Conservation (phyloP, 2,113 vertebrate genomes). For the Octodon degus region DNA sequence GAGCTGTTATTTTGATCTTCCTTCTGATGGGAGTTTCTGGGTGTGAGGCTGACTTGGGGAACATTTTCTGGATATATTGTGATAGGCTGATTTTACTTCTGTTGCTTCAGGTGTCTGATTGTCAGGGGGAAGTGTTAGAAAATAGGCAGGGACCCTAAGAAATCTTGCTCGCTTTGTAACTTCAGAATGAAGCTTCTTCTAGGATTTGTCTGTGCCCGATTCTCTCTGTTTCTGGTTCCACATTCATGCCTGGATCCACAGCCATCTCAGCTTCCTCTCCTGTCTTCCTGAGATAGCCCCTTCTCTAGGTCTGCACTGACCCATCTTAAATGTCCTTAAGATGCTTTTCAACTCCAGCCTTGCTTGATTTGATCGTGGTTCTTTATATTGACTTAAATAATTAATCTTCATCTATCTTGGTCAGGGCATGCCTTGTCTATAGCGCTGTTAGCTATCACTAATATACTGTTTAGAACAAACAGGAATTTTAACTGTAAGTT, state of each 20-base stretch:
- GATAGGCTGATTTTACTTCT: not conserved
- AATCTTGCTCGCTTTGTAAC: not conserved
- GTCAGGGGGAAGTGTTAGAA: not conserved
- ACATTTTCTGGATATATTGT: not conserved
- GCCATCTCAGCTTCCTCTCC: not conserved
- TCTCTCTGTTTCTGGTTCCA: not conserved
- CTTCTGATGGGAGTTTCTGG: not conserved
- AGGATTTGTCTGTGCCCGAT: not conserved
- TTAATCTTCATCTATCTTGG: slow-evolving; percentile 39
- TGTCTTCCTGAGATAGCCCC: not conserved
- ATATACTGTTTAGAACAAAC: not conserved
- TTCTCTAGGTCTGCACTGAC: not conserved
- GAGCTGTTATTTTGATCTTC: not conserved
- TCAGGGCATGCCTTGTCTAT: not conserved
- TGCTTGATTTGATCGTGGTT: not conserved
- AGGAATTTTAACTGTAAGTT: not conserved
- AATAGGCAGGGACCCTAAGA: not conserved
- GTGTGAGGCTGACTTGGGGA: not conserved
- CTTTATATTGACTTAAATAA: slow-evolving; percentile 53
- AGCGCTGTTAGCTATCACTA: not conserved
- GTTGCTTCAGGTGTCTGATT: not conserved
- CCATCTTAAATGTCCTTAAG: not conserved
- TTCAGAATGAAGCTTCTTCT: not conserved
- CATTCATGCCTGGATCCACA: not conserved
- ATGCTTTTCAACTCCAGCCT: slow-evolving; percentile 1